Conservation (phyloP, 2,888 invertebrate species). For the Melieria crassipennis region DNA sequence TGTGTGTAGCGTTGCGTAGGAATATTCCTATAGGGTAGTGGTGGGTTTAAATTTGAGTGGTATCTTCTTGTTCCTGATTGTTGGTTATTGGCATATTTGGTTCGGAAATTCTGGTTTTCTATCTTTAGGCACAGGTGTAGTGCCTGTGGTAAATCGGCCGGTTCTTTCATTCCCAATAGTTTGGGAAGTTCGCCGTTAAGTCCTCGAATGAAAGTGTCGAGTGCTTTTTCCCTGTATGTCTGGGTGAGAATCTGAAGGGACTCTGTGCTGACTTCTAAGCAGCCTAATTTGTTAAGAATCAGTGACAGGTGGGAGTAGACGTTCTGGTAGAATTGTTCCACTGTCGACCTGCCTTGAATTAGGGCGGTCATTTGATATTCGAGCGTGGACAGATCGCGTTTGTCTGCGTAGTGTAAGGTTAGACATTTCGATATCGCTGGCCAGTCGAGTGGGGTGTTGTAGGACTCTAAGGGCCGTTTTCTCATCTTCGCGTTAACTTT, state of each 20-base stretch:
- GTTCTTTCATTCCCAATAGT: conserved; percentile 38
- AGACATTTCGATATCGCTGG: conserved; percentile 8
- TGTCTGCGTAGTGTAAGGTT: conserved; percentile 21
- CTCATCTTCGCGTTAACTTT: no score
- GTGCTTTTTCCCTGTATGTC: conserved; percentile 42
- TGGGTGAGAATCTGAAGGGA: conserved; percentile 31
- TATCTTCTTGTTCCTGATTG: conserved; percentile 21
- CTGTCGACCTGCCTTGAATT: conserved; percentile 34
- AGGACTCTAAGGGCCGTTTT: no score
- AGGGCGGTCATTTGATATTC: conserved; percentile 36
- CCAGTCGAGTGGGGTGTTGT: conserved; percentile 32
- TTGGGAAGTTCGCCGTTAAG: conserved; percentile 41
- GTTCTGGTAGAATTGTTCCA: conserved; percentile 41
- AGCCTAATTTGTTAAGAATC: conserved; percentile 42
- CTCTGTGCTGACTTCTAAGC: conserved; percentile 40
- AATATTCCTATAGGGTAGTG: conserved; percentile 15
- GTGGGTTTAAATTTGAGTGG: conserved; percentile 12
- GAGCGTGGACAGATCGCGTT: conserved; percentile 24
- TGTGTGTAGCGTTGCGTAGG: conserved; percentile 9
- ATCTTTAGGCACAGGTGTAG: no score
- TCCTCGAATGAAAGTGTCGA: conserved; percentile 44
- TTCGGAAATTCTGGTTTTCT: background rate
- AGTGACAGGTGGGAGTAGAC: conserved; percentile 40
- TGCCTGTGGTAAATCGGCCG: conserved; percentile 21
- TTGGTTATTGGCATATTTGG: conserved; percentile 21